A percentile compares a stretch with the other conserved stretches of the same genome.
Evolutionary conservation across 1,140 invertebrate genomes (phyloP).

Genomic region (Brachionus koreanus): DNA sequence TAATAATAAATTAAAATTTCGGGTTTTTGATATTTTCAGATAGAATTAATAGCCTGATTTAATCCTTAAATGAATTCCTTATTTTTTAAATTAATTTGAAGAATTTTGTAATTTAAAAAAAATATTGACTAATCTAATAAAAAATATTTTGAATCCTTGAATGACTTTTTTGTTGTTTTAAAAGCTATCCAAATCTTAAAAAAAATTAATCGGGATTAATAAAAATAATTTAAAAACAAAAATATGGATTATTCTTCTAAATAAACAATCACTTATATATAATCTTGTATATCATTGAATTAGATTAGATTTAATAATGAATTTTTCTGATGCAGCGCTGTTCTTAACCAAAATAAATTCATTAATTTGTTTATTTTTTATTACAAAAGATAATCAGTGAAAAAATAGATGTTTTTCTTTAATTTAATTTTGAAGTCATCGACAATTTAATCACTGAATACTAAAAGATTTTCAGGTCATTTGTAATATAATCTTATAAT

Average conservation of each 20-base stretch:
- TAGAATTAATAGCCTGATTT: neutral
- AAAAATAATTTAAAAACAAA: neutral
- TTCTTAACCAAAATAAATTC: neutral
- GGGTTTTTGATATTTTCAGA: neutral
- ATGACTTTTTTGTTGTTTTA: neutral
- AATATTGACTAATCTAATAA: neutral
- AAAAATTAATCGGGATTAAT: neutral
- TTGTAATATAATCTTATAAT: no score
- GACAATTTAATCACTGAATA: neutral
- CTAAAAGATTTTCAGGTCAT: no score
- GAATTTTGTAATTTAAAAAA: neutral
- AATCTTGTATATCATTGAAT: neutral
- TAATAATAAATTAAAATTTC: neutral
- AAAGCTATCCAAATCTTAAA: neutral
- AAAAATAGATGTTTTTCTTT: neutral
- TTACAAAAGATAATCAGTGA: neutral
- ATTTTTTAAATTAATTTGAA: neutral
- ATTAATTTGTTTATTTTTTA: neutral
- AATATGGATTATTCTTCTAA: neutral
- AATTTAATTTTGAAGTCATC: neutral
- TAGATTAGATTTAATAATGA: neutral
- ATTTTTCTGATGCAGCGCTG: neutral
- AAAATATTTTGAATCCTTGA: neutral
- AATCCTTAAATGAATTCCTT: neutral
- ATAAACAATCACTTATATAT: neutral